Conservation (phyloP, 2,888 invertebrate species). For the Bedellia somnulentella region DNA sequence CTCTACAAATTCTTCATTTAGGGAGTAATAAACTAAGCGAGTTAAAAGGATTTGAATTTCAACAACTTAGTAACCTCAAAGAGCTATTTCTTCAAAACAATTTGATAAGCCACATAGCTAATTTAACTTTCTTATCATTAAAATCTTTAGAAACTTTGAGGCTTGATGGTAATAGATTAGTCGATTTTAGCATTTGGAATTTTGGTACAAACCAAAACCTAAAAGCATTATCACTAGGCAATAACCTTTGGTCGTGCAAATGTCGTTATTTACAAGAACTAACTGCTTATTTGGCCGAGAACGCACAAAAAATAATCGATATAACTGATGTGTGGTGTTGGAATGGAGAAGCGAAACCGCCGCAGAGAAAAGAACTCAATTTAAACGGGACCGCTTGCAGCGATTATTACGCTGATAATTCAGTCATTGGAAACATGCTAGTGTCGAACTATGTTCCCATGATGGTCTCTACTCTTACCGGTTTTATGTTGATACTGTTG, state of each 20-base stretch:
- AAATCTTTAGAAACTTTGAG: conserved; percentile 78
- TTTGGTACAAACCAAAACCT: conserved; percentile 69
- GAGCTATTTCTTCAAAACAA: conserved; percentile 88
- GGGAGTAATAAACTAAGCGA: conserved; percentile 82
- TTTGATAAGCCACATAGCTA: conserved; percentile 75
- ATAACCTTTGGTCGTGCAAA: conserved; percentile 88
- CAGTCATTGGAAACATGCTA: conserved; percentile 80
- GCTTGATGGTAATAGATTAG: conserved; percentile 82
- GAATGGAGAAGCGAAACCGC: conserved; percentile 72
- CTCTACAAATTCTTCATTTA: conserved; percentile 78
- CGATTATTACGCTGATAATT: conserved; percentile 82
- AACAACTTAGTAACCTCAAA: conserved; percentile 74
- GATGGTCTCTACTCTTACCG: conserved; percentile 77
- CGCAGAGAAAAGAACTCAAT: conserved; percentile 77
- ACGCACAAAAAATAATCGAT: conserved; percentile 78
- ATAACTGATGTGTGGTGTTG: conserved; percentile 80
- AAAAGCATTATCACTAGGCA: conserved; percentile 75
- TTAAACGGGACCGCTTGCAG: conserved; percentile 85
- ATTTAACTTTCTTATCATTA: conserved; percentile 76
- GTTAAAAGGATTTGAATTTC: conserved; percentile 83
- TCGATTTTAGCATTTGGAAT: conserved; percentile 79
- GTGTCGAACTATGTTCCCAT: conserved; percentile 83
- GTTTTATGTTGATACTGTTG: conserved; percentile 75
- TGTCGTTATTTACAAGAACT: conserved; percentile 86
- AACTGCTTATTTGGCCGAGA: conserved; percentile 80